Evolutionary conservation across 2,797 vertebrate species (phyloP).

Genomic region (Cottoperca gobio): DNA sequence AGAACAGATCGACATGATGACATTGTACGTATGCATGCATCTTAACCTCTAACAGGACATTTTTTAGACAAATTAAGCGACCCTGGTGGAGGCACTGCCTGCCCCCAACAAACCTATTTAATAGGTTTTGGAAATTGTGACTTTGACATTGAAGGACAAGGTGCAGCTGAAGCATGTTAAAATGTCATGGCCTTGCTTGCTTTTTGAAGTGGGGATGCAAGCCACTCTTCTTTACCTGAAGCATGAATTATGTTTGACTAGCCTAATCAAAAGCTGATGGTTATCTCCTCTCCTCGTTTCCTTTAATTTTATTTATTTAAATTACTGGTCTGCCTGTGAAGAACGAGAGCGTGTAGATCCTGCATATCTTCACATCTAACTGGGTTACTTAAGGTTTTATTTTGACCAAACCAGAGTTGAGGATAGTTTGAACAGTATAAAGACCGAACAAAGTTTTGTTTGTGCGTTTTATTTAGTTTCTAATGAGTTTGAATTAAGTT

Average conservation of each 20-base stretch:
- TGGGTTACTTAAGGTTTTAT: no score
- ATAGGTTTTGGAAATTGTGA: conserved; percentile 44
- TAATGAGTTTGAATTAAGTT: no score
- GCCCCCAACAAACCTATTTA: conserved; percentile 32
- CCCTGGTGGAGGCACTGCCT: conserved; percentile 1
- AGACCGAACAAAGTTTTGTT: no score
- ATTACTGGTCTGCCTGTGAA: no score
- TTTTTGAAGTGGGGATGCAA: conserved; percentile 40
- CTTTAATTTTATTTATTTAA: no score
- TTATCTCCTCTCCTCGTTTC: background rate
- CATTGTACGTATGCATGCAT: conserved; percentile 29
- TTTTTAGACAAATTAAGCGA: conserved; percentile 57
- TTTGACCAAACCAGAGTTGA: no score
- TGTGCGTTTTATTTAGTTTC: no score
- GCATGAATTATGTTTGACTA: conserved; percentile 52
- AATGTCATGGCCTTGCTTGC: conserved; percentile 26
- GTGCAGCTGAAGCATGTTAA: conserved; percentile 20
- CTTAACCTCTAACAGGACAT: conserved; percentile 64
- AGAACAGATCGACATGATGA: conserved; percentile 30
- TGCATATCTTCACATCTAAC: no score
- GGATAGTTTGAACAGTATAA: no score
- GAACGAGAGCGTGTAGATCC: no score
- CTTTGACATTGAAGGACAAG: conserved; percentile 39
- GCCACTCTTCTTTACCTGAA: conserved; percentile 36
- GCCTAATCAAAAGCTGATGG: conserved; percentile 41